Evolutionary conservation across 2,113 vertebrate genomes (phyloP).

Genomic region (Platysternon megacephalum): DNA sequence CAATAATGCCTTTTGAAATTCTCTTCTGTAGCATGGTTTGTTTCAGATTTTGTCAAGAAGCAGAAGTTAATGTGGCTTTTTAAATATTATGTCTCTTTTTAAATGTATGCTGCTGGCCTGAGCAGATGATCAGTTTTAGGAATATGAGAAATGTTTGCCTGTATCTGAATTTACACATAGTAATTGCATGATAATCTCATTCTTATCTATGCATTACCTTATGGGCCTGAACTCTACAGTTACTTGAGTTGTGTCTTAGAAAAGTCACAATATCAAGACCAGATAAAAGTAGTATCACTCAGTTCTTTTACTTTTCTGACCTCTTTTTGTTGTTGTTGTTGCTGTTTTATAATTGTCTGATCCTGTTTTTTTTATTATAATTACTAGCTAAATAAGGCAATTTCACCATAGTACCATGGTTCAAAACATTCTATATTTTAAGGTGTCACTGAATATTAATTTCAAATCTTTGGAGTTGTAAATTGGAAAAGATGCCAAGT

Average conservation of each 20-base stretch:
- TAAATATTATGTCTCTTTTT: neutral
- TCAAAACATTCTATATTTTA: neutral
- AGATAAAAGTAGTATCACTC: neutral
- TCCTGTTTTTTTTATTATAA: neutral
- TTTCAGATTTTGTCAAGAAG: neutral
- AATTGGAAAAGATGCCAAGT: neutral
- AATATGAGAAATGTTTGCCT: neutral
- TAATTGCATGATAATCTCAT: neutral
- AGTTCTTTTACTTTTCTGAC: neutral
- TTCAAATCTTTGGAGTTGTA: neutral
- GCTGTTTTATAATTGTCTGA: neutral
- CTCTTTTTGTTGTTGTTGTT: neutral
- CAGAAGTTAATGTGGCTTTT: neutral
- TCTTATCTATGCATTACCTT: neutral
- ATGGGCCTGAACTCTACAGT: neutral
- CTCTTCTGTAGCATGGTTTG: neutral
- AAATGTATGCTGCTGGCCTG: neutral
- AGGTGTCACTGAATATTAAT: neutral
- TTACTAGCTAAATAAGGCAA: neutral
- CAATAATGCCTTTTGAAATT: neutral
- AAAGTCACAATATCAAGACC: neutral
- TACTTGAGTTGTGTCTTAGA: neutral
- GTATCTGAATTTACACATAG: neutral
- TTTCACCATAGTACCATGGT: neutral
- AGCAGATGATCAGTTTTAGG: fast-evolving